phyloP scores from a whole-genome alignment of 2,888 invertebrate species.

The Eumacrocentrus americanus region DNA sequence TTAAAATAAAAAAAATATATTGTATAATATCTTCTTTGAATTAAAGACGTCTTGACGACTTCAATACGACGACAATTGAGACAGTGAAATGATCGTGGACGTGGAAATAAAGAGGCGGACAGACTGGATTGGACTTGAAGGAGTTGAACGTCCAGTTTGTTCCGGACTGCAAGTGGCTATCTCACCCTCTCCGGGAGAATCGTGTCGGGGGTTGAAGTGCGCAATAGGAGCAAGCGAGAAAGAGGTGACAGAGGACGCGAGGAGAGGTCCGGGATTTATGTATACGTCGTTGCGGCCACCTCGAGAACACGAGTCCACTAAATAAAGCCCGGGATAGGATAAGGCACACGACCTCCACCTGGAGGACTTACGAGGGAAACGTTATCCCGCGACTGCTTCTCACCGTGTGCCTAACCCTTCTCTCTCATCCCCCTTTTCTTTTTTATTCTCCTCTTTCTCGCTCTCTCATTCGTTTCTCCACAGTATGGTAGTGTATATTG shows the following conservation, averaged over 20 bases:
- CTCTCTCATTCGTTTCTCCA: background rate
- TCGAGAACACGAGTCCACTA: conserved; percentile 49
- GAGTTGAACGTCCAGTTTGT: conserved; percentile 24
- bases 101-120: conserved; percentile 29
- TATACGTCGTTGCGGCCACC: conserved; percentile 30
- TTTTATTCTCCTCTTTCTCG: conserved; percentile 17
- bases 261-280: conserved; percentile 30
- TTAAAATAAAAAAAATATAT: background rate
- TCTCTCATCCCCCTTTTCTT: conserved; percentile 12
- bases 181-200: conserved; percentile 4
- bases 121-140: conserved; percentile 21
- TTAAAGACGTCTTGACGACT: conserved; percentile 20
- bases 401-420: conserved; percentile 16
- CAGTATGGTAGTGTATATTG: conserved; percentile 5
- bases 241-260: conserved; percentile 25
- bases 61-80: conserved; percentile 40
- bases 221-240: conserved; percentile 11
- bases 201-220: conserved; percentile 20
- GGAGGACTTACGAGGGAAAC: conserved; percentile 39
- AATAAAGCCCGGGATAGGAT: conserved; percentile 54
- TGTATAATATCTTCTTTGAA: background rate
- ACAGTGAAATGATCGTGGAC: conserved; percentile 23
- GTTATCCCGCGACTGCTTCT: conserved; percentile 34
- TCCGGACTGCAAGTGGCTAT: conserved; percentile 21
- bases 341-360: conserved; percentile 37